phyloP scores from a whole-genome alignment of 30 jellyfish, hydroid and myxozoan genomes.

The Pelagia noctiluca region DNA sequence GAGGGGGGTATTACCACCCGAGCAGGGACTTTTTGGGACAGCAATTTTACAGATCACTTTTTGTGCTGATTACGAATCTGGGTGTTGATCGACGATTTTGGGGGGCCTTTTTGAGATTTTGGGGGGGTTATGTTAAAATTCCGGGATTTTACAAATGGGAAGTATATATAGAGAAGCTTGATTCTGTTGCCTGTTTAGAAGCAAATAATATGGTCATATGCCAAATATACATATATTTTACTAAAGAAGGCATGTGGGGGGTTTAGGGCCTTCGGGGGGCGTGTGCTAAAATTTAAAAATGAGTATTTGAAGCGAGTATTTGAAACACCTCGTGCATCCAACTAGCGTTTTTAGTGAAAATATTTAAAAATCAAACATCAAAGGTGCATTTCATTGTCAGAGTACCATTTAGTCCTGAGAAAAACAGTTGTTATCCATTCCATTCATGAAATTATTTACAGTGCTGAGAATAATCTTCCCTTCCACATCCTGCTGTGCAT shows the following conservation, averaged over 20 bases:
- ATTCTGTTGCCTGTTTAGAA: neutral
- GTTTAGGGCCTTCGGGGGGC: neutral
- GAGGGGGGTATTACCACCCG: conserved; percentile 43
- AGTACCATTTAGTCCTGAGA: neutral
- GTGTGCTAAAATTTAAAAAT: neutral
- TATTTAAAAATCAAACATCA: neutral
- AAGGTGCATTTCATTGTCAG: neutral
- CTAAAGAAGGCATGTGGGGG: neutral
- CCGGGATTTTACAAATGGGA: neutral
- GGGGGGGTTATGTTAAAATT: conserved; percentile 13
- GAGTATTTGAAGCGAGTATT: neutral
- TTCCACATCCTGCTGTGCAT: neutral
- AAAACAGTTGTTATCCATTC: too few relatives aligned
- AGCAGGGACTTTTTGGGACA: conserved; percentile 18
- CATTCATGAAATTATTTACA: neutral
- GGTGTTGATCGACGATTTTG: conserved; percentile 1
- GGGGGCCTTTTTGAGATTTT: conserved; percentile 15
- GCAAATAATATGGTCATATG: neutral
- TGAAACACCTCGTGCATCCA: neutral
- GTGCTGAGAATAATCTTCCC: neutral
- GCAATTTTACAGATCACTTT: conserved; percentile 3
- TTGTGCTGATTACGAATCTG: neutral
- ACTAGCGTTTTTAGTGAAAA: neutral
- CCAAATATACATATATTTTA: neutral
- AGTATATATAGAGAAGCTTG: neutral